Conservation (phyloP, 92 coral and sea anemone genomes). For the Diadumene lineata region DNA sequence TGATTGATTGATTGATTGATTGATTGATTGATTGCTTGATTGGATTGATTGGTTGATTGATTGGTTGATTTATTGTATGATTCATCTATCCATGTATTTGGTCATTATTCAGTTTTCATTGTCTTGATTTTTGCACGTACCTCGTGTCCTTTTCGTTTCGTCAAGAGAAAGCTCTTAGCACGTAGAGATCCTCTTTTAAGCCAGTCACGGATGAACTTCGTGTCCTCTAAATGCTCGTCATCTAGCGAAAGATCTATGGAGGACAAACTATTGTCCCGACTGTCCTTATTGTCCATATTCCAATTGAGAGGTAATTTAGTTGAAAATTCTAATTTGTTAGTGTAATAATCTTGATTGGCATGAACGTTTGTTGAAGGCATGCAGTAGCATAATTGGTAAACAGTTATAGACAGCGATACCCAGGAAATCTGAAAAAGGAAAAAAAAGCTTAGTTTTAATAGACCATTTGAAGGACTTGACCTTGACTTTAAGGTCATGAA, state of each 20-base stretch:
- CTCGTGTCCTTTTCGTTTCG: constrained; percentile 1
- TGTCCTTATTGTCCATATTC: not conserved
- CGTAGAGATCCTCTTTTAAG: not conserved
- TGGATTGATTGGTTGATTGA: not conserved
- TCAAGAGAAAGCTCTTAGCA: not conserved
- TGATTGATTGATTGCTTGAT: not conserved
- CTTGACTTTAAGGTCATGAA: no score
- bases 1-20: not conserved
- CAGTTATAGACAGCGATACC: not conserved
- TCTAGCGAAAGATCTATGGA: not conserved
- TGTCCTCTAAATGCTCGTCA: not conserved
- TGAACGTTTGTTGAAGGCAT: not conserved
- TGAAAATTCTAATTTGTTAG: not conserved
- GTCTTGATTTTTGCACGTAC: not conserved
- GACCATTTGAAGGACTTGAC: no score
- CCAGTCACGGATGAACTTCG: not conserved
- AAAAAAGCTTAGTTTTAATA: no score
- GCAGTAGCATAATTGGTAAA: not conserved
- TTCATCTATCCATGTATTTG: no score
- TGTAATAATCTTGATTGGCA: not conserved
- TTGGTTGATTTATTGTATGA: no score
- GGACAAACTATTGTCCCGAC: not conserved
- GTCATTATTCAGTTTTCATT: no score
- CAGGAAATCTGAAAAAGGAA: not conserved
- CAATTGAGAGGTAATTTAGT: not conserved